phyloP scores from a whole-genome alignment of 2,113 vertebrate genomes.

The Leptocoma aspasia region DNA sequence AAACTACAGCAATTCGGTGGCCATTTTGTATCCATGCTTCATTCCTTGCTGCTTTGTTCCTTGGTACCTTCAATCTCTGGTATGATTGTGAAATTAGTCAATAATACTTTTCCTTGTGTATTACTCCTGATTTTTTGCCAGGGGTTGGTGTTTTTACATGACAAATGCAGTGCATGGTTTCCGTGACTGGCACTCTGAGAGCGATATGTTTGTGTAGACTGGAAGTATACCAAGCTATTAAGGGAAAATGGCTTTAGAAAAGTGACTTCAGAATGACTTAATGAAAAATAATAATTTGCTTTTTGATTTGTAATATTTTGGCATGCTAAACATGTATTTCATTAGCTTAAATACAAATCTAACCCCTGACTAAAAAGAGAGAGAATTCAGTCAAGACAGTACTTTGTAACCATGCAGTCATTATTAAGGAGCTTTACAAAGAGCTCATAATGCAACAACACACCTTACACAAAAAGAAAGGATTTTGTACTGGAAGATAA shows the following conservation, averaged over 20 bases:
- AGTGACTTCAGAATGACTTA: neutral
- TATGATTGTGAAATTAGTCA: neutral
- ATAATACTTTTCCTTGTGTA: neutral
- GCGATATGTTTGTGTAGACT: neutral
- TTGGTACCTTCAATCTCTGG: neutral
- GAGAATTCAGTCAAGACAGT: neutral
- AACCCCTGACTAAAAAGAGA: neutral
- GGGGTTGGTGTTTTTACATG: neutral
- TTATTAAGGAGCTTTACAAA: neutral
- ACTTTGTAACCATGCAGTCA: neutral
- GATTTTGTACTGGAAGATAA: neutral
- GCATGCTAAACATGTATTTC: neutral
- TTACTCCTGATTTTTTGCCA: neutral
- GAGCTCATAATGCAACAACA: neutral
- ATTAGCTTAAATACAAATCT: neutral
- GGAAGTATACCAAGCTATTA: neutral
- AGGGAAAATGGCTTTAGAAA: constrained; percentile 14
- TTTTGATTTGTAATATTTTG: constrained; percentile 23
- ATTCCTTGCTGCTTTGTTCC: neutral
- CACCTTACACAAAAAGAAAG: neutral
- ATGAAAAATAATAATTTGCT: constrained; percentile 22
- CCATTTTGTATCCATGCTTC: neutral
- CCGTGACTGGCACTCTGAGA: neutral
- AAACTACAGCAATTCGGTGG: neutral
- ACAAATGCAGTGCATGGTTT: neutral